Base-by-base conservation (phyloP, 2,888 invertebrate genomes). In the Drosophila kanekoi region DNA sequence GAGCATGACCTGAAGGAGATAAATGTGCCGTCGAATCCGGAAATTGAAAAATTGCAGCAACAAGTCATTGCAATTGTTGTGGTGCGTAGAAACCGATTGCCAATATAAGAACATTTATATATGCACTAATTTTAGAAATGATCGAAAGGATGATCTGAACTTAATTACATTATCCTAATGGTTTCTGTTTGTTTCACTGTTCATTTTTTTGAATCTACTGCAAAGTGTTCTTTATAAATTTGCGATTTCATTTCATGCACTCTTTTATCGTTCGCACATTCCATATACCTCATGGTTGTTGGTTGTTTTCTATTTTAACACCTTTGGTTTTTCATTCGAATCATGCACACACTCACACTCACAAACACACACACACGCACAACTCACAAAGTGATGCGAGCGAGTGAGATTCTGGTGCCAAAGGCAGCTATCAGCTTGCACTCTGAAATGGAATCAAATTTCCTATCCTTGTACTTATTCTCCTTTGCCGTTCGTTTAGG, bases 41-140 rank as follows among this genome's bases (percentile, higher is more conserved):
- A 92, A 78, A 90, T 92, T 62, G 91, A 92, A 73, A 91, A 89
- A 49, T 59, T 92, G 49, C 92, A 93, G 64, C 89, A 91, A 45
- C 92, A 92, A 89, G 92, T 92, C 2, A 91, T 91, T 77, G 91
- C 90, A 41, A 92, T 92, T 75, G 92, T 92, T 62, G 91, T 90
- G 91, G 92, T 92, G 83, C 90, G 91, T 90, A 61, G 37, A 48
- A 65, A 70, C 48, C 58, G 60, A 71, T 61, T 78, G 59, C 61
- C 52, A 38, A 44, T 43, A 38, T 52, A 64, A 54, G 40, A 59
- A 45, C 28, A 32, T n/a, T 20, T 28, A 14, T 6, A 23, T 37
- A n/a, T 20, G 48, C 38, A 35, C 13, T 56, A 37, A 47, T 14
- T 45, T 49, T 37, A 23, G 20, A 53, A 52, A 57, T 44, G 45